Evolutionary conservation across 2,797 vertebrate genomes (phyloP).

Genomic region (Sebastes aleutianus): DNA sequence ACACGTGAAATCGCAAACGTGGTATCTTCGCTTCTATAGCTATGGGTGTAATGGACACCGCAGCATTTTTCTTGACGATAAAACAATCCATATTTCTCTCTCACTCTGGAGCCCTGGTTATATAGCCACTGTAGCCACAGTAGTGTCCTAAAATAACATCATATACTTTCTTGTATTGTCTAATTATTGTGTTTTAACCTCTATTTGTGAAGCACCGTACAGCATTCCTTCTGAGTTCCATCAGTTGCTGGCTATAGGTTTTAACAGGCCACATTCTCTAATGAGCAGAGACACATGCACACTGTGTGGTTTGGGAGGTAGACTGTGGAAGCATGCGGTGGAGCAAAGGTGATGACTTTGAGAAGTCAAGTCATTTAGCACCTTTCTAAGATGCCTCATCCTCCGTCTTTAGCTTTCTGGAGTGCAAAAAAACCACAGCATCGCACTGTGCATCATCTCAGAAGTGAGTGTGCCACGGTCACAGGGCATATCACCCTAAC

Average conservation of each 20-base stretch:
- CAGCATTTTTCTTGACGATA: neutral
- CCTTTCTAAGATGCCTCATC: slow-evolving; percentile 52
- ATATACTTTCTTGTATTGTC: neutral
- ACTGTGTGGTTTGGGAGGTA: slow-evolving; percentile 60
- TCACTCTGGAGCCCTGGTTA: neutral
- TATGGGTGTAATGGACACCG: neutral
- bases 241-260: neutral
- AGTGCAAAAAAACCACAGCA: slow-evolving; percentile 64
- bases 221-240: neutral
- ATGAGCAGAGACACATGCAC: slow-evolving; percentile 13
- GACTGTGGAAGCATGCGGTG: slow-evolving; percentile 54
- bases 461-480: slow-evolving; percentile 15
- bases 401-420: slow-evolving; percentile 45
- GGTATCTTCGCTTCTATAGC: too few relatives aligned
- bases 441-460: slow-evolving; percentile 38
- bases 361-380: slow-evolving; percentile 68
- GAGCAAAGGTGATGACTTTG: slow-evolving; percentile 64
- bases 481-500: neutral
- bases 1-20: accelerated
- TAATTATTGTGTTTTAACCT: neutral
- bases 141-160: neutral
- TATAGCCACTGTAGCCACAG: neutral
- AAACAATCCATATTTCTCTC: neutral
- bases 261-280: neutral
- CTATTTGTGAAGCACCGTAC: neutral